Evolutionary conservation across 2,113 vertebrate species (phyloP).

Genomic region (western clawed frog (Xenopus tropicalis)): DNA sequence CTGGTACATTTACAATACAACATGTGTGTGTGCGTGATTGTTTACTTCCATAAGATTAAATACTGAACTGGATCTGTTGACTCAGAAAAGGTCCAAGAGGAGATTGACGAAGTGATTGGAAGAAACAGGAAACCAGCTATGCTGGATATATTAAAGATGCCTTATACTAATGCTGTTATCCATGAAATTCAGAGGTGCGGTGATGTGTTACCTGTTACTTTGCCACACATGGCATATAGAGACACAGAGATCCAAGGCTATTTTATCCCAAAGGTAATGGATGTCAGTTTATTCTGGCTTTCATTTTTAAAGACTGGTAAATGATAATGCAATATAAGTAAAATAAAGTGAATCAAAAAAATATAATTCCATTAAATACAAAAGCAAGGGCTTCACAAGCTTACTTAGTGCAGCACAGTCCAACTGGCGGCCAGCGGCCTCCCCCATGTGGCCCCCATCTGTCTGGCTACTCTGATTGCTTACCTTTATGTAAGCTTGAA

Average conservation of each 20-base stretch:
- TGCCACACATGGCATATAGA: conserved; percentile 50
- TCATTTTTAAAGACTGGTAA: background rate
- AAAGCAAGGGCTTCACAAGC: no score
- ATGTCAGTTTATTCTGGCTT: background rate
- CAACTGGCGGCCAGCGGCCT: no score
- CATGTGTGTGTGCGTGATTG: no score
- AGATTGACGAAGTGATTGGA: conserved; percentile 52
- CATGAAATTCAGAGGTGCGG: conserved; percentile 14
- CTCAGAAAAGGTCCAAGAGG: conserved; percentile 51
- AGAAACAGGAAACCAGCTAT: conserved; percentile 48
- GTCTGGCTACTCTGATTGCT: no score
- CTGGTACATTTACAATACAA: no score
- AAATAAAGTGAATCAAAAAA: background rate
- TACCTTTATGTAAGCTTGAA: no score
- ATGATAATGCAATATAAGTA: background rate
- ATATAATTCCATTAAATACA: no score
- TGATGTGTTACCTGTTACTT: accelerated
- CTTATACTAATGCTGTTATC: conserved; percentile 18
- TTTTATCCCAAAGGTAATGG: conserved; percentile 61
- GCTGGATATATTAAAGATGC: conserved; percentile 55
- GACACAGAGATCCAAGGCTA: conserved; percentile 57
- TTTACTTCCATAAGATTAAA: no score
- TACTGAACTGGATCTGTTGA: background rate
- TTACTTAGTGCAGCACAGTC: no score
- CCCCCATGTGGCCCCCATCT: no score